Percentiles rank a stretch among this genome's conserved stretches.
Conservation (phyloP, 2,888 invertebrate genomes). For the Podabrus alpinus region DNA sequence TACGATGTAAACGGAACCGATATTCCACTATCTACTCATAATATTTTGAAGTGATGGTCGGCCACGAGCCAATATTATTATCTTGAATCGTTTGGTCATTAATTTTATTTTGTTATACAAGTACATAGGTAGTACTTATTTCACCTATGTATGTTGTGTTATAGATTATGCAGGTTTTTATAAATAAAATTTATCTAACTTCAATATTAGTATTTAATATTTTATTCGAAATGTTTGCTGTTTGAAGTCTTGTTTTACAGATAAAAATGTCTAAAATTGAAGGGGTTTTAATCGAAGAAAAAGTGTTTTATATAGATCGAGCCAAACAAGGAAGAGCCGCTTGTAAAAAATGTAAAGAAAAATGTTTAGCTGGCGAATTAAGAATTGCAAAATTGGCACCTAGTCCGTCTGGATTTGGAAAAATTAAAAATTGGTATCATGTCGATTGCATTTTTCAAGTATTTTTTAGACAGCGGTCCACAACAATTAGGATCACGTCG, state of each 20-base stretch:
- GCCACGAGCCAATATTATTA: too few species aligned
- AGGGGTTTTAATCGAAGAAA: constrained; percentile 48
- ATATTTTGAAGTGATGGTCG: not conserved
- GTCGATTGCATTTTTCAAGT: constrained; percentile 78
- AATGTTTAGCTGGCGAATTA: constrained; percentile 72
- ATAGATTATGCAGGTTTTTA: not conserved
- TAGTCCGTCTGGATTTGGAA: constrained; percentile 74
- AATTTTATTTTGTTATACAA: not conserved
- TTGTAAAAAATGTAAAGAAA: constrained; percentile 86
- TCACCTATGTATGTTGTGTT: not conserved
- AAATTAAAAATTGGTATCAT: constrained; percentile 88
- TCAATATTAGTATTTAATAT: not conserved
- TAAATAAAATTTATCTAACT: not conserved
- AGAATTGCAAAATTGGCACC: constrained; percentile 77
- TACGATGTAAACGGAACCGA: not conserved
- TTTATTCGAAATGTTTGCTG: not conserved
- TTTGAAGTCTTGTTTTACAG: constrained; percentile 2
- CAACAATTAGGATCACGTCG: constrained; percentile 80
- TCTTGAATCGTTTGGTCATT: not conserved
- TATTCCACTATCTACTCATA: not conserved
- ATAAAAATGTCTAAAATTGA: constrained; percentile 50
- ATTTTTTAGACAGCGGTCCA: constrained; percentile 76
- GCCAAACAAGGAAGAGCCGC: constrained; percentile 81
- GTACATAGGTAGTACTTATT: not conserved
- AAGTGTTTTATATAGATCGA: constrained; percentile 73